A percentile compares a stretch with the other conserved stretches of the same genome.
These are phyloP conservation scores for Hemistola chrysoprasaria DNA, from an alignment of 2,888 invertebrate species.

Conservation along the genomic window DNA sequence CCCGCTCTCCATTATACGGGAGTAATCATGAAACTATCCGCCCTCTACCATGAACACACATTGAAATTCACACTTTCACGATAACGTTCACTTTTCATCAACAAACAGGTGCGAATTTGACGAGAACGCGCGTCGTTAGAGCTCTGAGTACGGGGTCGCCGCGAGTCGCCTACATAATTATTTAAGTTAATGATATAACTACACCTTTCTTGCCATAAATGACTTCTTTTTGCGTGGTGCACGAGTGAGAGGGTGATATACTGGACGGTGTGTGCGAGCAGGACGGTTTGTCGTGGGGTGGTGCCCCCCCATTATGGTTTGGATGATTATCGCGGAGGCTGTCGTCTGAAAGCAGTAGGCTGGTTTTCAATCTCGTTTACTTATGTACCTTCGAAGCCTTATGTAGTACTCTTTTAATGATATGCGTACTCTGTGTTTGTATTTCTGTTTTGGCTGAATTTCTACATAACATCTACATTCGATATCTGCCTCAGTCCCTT, in stretches of 20 bases:
- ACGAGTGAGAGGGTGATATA: slow-evolving; percentile 36
- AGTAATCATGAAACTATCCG: slow-evolving; percentile 72
- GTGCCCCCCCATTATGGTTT: slow-evolving; percentile 45
- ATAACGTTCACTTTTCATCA: slow-evolving; percentile 34
- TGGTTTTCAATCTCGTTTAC: slow-evolving; percentile 65
- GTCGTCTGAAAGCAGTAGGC: slow-evolving; percentile 50
- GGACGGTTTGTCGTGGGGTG: slow-evolving; percentile 45
- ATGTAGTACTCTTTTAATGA: slow-evolving; percentile 33
- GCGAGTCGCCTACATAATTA: slow-evolving; percentile 66
- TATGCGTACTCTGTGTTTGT: slow-evolving; percentile 15
- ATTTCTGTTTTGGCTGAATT: too few species aligned
- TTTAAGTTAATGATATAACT: slow-evolving; percentile 79
- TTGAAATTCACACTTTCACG: slow-evolving; percentile 28
- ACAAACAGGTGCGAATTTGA: slow-evolving; percentile 11
- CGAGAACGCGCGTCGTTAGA: slow-evolving; percentile 35
- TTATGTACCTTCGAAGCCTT: slow-evolving; percentile 45
- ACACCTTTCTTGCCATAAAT: slow-evolving; percentile 69
- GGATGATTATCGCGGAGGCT: slow-evolving; percentile 49
- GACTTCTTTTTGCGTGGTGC: slow-evolving; percentile 58
- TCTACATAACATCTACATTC: too few species aligned
- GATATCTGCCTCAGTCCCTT: too few species aligned
- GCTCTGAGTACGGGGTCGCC: slow-evolving; percentile 29
- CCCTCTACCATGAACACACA: slow-evolving; percentile 6
- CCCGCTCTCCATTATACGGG: slow-evolving; percentile 71
- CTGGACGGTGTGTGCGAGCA: slow-evolving; percentile 21